Evolutionary conservation across 2,888 invertebrate species (phyloP), one percentile per base, ranked within the genome.

Genomic region (Agonopterix alstromeriana): DNA sequence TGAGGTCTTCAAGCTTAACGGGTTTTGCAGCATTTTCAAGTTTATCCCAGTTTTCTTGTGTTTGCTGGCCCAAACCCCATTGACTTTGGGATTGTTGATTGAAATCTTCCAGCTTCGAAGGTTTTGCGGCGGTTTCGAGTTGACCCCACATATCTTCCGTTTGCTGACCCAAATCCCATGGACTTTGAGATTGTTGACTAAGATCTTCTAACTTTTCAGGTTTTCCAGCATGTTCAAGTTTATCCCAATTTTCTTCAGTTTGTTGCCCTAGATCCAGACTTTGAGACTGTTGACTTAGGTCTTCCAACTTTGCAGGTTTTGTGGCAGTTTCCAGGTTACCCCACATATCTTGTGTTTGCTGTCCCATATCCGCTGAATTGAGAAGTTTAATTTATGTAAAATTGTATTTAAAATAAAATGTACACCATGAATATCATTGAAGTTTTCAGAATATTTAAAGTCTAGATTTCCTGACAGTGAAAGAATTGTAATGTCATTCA

Each of bases 361-460:
- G 58, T n/a, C 54, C 54, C 11, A 57, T 43, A 40, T 57, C 52
- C 50, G 64, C 69, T 67, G 53, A 56, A 64, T 64, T 54, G 51
- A 59, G 52, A 63, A 58, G 45, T 27, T 50, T 52, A 43, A 40
- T 45, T 55, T 51, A 56, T 50, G 44, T 48, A 9, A 27, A 49
- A 42, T 17, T 58, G 54, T 51, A 48, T 44, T 47, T 48, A 9
- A 10, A 43, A 46, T 17, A n/a, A 40, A 46, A 17, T 46, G 11
- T 46, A 36, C 5, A 38, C 8, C 12, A 45, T 10, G 36, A 38
- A 17, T 44, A 35, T 44, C 35, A 35, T 35, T 44, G 35, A 27
- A 27, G 27, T 27, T 27, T 27, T 27, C 27, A 27, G 27, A 7
- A 27, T 27, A 27, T 27, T 17, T 27, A 27, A 5, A 27, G 7